Conservation (phyloP, 2,888 invertebrate species). For the Cheilosia urbana region DNA sequence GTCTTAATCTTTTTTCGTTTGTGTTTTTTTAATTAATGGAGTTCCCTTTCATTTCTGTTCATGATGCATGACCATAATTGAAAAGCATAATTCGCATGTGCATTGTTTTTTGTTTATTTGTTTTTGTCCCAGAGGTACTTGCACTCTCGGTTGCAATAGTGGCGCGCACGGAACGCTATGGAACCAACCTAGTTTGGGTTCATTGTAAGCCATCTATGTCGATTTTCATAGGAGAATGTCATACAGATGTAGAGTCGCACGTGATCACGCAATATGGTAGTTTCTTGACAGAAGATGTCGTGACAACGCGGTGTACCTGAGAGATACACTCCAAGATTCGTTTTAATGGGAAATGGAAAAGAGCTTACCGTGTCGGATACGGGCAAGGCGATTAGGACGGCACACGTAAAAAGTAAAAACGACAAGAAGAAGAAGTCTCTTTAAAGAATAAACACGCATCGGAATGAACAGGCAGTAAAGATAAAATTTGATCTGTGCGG, state of each 20-base stretch:
- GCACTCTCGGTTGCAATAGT: conserved; percentile 51
- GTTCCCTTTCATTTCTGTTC: conserved; percentile 48
- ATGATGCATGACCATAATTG: conserved; percentile 68
- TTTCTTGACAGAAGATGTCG: conserved; percentile 16
- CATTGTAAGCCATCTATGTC: conserved; percentile 31
- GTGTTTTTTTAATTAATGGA: conserved; percentile 15
- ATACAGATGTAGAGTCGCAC: conserved; percentile 30
- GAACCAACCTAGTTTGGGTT: conserved; percentile 59
- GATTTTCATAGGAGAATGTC: conserved; percentile 65
- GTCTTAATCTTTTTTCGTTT: not conserved
- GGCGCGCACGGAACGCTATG: conserved; percentile 44
- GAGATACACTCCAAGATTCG: conserved; percentile 20
- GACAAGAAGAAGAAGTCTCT: conserved; percentile 12
- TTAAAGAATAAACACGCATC: conserved; percentile 32
- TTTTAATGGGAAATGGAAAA: conserved; percentile 6
- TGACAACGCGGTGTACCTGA: conserved; percentile 41
- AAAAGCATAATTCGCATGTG: conserved; percentile 41
- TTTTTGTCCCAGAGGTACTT: conserved; percentile 49
- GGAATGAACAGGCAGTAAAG: conserved; percentile 28
- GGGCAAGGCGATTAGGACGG: conserved; percentile 29
- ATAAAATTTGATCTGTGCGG: conserved; percentile 16
- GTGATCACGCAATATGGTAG: conserved; percentile 58
- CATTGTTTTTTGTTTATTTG: conserved; percentile 38
- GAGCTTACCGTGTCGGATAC: conserved; percentile 14
- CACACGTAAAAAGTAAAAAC: conserved; percentile 2